A percentile compares a stretch with the other conserved stretches of the same genome.
These are phyloP conservation scores for Oxyteleia sp. DNA, from an alignment of 2,888 invertebrate species.

Conservation along the genomic window DNA sequence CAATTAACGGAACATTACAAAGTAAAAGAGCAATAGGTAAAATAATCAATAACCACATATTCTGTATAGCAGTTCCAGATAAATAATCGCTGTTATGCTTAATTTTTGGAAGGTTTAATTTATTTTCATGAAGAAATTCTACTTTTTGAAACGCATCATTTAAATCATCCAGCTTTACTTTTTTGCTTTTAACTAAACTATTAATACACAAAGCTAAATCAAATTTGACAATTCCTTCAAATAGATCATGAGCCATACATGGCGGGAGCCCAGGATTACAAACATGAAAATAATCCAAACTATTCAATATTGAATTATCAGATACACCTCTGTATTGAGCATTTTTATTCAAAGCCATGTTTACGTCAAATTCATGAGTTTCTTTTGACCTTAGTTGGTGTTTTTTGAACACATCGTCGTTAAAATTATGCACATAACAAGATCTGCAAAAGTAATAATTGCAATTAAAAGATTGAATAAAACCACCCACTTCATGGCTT, in stretches of 20 bases:
- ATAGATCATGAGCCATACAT: too few species aligned
- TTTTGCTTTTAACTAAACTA: slow-evolving; percentile 57
- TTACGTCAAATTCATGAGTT: slow-evolving; percentile 19
- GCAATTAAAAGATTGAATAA: slow-evolving; percentile 32
- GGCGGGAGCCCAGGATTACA: too few species aligned
- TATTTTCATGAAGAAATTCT: slow-evolving; percentile 11
- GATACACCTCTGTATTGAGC: slow-evolving; percentile 61
- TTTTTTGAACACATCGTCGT: slow-evolving; percentile 14
- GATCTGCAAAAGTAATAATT: slow-evolving; percentile 30
- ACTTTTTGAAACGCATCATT: slow-evolving; percentile 23
- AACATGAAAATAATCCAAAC: slow-evolving; percentile 74
- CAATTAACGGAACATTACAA: background rate
- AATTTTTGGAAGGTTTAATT: slow-evolving; percentile 26
- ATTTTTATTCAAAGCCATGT: slow-evolving; percentile 21
- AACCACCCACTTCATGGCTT: slow-evolving; percentile 35
- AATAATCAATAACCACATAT: slow-evolving; percentile 28
- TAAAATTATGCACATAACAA: slow-evolving; percentile 31
- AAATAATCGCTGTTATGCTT: slow-evolving; percentile 12
- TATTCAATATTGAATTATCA: slow-evolving; percentile 72
- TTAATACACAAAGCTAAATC: slow-evolving; percentile 72
- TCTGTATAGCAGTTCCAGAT: slow-evolving; percentile 16
- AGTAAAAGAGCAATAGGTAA: slow-evolving; percentile 32
- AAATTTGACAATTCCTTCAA: slow-evolving; percentile 72
- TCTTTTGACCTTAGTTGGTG: slow-evolving; percentile 19
- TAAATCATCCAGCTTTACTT: slow-evolving; percentile 13